Conservation (phyloP, 2,113 vertebrate species). For the Phalacrocorax carbo region DNA sequence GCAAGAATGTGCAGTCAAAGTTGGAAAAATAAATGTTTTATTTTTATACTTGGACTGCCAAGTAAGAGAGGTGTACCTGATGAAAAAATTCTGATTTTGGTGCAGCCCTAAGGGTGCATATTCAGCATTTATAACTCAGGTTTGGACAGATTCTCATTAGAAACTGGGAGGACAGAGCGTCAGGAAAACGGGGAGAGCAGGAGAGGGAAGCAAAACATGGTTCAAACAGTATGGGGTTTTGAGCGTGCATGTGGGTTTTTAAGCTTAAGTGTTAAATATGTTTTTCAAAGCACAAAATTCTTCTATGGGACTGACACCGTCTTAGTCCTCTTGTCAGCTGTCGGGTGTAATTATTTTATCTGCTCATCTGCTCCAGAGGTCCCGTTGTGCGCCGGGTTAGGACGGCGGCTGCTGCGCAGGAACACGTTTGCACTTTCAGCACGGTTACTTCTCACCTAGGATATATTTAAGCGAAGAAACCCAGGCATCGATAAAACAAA, state of each 20-base stretch:
- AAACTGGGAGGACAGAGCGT: neutral
- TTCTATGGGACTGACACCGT: neutral
- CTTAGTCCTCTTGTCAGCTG: neutral
- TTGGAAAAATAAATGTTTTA: neutral
- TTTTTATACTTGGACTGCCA: neutral
- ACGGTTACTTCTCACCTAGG: accelerated
- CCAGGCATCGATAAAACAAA: accelerated
- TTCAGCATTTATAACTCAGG: neutral
- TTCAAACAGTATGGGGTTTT: neutral
- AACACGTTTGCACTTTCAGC: neutral
- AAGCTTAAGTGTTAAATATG: neutral
- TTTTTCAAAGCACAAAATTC: neutral
- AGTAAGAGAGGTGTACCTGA: neutral
- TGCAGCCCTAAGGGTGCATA: neutral
- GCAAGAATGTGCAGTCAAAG: neutral
- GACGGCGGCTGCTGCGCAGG: accelerated
- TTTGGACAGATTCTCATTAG: neutral
- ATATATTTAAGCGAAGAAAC: neutral
- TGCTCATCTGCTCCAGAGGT: neutral
- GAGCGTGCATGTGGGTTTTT: neutral
- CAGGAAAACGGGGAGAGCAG: neutral
- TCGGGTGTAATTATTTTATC: neutral
- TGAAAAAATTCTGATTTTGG: neutral
- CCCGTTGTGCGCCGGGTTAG: neutral
- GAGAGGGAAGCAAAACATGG: neutral